Base-by-base conservation (phyloP, 2,888 invertebrate genomes). In the Nemapogon koenigi region DNA sequence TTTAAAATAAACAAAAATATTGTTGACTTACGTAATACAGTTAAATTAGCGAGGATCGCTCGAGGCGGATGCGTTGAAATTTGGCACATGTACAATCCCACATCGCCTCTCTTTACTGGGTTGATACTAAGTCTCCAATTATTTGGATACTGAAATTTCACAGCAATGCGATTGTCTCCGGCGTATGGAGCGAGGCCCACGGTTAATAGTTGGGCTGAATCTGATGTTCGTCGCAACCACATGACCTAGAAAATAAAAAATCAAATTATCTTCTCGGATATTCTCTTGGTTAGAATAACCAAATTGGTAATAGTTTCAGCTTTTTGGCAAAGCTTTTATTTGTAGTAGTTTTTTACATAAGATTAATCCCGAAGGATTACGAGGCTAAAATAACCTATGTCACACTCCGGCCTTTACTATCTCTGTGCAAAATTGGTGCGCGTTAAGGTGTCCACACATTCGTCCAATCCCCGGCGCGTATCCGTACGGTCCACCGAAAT, bases 1-100 rank as follows among this genome's bases (percentile, higher is more conserved):
- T 22, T 22, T 6, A 10, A 22, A 22, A 22, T 7, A 22, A 22
- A 22, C 6, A 7, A 10, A 22, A 22, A 10, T 22, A 22, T 22
- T 22, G 22, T 7, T 17, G 46, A 72, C 81, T 83, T 82, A 90
- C 90, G 87, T 58, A 89, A 73, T 50, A 90, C 86, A 47, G 87
- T 88, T 48, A 90, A 80, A 58, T 89, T 88, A 43, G 88, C 84
- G 53, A 87, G 83, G 55, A 89, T 85, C 48, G 88, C 88, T 50
- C 87, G 83, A 16, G 90, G 89, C 15, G 90, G 90, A 69, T 90
- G 88, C 30, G 89, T 90, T 40, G 89, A 89, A 58, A 90, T 87
- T 83, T 90, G 89, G 68, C 90, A 90, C 82, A 89, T 87, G 58
- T 90, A 90, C 40, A 86, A 71, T 15, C 90, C 90, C 30, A 84